phyloP scores from a whole-genome alignment of 1,140 invertebrate species.

The Drusus annulatus region DNA sequence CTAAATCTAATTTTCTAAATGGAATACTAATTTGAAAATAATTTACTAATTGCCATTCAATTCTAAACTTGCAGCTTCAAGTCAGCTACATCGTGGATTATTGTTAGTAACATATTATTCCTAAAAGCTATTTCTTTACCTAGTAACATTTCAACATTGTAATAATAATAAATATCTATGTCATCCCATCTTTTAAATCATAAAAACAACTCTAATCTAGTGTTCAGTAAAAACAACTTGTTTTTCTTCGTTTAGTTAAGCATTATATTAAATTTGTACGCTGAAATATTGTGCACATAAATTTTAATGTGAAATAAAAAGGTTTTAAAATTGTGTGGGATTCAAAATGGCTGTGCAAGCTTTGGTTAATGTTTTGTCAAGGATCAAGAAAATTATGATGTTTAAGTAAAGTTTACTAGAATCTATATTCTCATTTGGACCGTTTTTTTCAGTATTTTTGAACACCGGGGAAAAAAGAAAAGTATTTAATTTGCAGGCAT shows the following conservation, averaged over 20 bases:
- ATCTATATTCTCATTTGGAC: not conserved
- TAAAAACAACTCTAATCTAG: constrained; percentile 9
- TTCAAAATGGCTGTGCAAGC: not conserved
- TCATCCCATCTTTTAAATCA: constrained; percentile 8
- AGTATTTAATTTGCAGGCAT: not conserved
- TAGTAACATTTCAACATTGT: constrained; percentile 14
- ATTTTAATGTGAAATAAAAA: constrained; percentile 3
- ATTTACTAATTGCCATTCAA: constrained; percentile 1
- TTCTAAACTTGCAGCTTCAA: not conserved
- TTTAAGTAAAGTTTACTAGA: not conserved
- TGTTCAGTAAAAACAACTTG: not conserved
- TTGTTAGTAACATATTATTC: not conserved
- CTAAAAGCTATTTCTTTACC: constrained; percentile 18
- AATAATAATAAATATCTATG: not conserved
- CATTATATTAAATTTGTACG: constrained; percentile 9
- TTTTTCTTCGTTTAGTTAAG: not conserved
- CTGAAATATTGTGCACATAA: constrained; percentile 7
- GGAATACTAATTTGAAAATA: constrained; percentile 24
- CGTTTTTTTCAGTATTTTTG: too few relatives aligned
- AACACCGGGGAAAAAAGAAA: too few relatives aligned
- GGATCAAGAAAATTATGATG: not conserved
- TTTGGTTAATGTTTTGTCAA: not conserved
- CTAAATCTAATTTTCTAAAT: constrained; percentile 3
- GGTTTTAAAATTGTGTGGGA: not conserved
- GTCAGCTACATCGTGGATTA: not conserved